phyloP scores from a whole-genome alignment of 2,797 vertebrate species.

The Acrossocheilus wenchowensis region DNA sequence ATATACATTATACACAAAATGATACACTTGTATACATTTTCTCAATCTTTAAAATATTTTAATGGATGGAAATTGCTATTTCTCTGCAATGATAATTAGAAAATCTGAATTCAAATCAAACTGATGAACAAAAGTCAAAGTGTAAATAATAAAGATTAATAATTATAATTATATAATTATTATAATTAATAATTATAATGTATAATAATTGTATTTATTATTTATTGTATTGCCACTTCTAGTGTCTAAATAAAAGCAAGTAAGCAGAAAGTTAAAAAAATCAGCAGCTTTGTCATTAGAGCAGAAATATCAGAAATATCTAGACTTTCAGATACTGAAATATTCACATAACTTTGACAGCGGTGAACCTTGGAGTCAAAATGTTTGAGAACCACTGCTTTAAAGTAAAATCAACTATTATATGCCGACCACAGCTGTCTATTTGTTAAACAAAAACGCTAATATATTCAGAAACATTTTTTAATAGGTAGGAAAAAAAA shows the following conservation, averaged over 20 bases:
- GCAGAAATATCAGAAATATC: not conserved
- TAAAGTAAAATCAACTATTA: not conserved
- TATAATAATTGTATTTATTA: not conserved
- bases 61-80: not conserved
- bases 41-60: not conserved
- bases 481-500: not conserved
- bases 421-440: not conserved
- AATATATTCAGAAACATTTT: not conserved
- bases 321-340: not conserved
- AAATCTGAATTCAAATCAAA: not conserved
- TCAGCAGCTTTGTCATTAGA: not conserved
- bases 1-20: not conserved
- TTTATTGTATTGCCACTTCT: not conserved
- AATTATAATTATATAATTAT: too few relatives aligned
- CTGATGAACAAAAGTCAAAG: not conserved
- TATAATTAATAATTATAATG: too few relatives aligned
- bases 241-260: not conserved
- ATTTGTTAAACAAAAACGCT: not conserved
- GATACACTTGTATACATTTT: not conserved
- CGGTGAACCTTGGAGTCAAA: not conserved
- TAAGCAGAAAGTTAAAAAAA: not conserved
- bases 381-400: not conserved
- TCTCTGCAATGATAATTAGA: not conserved
- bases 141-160: not conserved
- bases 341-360: not conserved